Base-by-base conservation (phyloP, 2,797 vertebrate species). In the Onychomys arenicola region DNA sequence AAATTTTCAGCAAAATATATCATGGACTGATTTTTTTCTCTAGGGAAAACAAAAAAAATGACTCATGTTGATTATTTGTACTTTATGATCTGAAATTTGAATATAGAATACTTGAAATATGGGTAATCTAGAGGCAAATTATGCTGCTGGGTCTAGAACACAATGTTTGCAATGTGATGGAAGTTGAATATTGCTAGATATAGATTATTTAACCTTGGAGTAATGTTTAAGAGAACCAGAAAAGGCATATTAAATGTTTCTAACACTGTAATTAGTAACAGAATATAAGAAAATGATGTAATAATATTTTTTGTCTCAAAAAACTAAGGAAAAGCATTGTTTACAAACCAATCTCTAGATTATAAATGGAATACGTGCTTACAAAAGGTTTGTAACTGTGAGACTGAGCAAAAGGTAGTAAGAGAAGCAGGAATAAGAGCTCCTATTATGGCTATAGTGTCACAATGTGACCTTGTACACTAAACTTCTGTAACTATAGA, bases 401-500 rank as follows among this genome's bases (percentile, higher is more conserved):
- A 14, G 23, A 6, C 10, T 90, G 2, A 37, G 11, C 65, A 25
- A 19, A 81, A 75, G 69, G 19, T 6, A 73, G 61, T 16, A 84
- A 11, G 46, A 75, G 25, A 65, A 27, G 1, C 71, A 37, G 3
- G 90, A 88, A 89, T 12, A 81, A 46, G 3, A 11, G 6, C 29
- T 95, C 21, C 32, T 77, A 49, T 52, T 14, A 46, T 11, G 59
- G 37, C 25, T 59, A 27, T 6, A 23, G 3, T 61, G 17, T 1
- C 65, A 61, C 61, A 29, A 16, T 65, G 6, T 90, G 29, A 89
- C 12, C 10, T 55, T 88, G 9, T 37, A n/a, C 46, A 40, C 32
- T 78, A 69, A 52, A 65, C n/a, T 95, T 82, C 25, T 92, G 43
- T 67, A 80, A 92, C 82, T 27, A 63, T 16, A 34, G n/a, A 92